These are phyloP conservation scores for Rhagoletis zephyria DNA, from an alignment of 1,140 invertebrate genomes.

Conservation along the genomic window DNA sequence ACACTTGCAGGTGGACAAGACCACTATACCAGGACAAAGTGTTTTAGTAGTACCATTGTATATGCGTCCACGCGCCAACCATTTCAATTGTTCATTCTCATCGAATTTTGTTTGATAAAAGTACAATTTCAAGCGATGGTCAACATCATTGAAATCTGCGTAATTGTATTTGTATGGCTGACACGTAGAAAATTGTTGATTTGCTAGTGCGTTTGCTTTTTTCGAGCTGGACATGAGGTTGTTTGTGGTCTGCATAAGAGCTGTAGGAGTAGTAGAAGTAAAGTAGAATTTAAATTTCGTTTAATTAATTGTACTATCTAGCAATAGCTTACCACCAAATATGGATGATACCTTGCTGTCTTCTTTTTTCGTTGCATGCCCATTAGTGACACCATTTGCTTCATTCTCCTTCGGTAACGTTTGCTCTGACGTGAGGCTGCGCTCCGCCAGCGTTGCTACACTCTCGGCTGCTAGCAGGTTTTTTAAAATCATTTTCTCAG, in stretches of 20 bases:
- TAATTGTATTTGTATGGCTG: constrained; percentile 76
- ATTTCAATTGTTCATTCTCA: constrained; percentile 75
- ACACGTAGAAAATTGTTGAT: constrained; percentile 25
- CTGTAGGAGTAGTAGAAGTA: constrained; percentile 56
- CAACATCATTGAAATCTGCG: constrained; percentile 75
- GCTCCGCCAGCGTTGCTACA: background rate
- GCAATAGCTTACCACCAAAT: constrained; percentile 61
- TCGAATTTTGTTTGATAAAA: constrained; percentile 76
- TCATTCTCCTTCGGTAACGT: background rate
- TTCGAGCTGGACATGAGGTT: constrained; percentile 69
- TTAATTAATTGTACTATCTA: constrained; percentile 13
- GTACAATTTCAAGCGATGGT: constrained; percentile 77
- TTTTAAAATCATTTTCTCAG: background rate
- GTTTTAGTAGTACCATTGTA: constrained; percentile 69
- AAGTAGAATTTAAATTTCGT: background rate
- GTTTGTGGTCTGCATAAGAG: constrained; percentile 70
- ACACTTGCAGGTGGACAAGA: constrained; percentile 75
- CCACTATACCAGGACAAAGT: constrained; percentile 74
- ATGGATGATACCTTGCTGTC: constrained; percentile 61
- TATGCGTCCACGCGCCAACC: constrained; percentile 75
- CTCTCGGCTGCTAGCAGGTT: constrained; percentile 55
- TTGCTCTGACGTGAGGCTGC: background rate
- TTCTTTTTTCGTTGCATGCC: constrained; percentile 55
- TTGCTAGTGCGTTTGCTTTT: constrained; percentile 59
- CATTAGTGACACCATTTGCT: background rate